These are phyloP conservation scores for Phyllotreta cruciferae DNA, from an alignment of 2,888 invertebrate genomes.

Conservation along the genomic window DNA sequence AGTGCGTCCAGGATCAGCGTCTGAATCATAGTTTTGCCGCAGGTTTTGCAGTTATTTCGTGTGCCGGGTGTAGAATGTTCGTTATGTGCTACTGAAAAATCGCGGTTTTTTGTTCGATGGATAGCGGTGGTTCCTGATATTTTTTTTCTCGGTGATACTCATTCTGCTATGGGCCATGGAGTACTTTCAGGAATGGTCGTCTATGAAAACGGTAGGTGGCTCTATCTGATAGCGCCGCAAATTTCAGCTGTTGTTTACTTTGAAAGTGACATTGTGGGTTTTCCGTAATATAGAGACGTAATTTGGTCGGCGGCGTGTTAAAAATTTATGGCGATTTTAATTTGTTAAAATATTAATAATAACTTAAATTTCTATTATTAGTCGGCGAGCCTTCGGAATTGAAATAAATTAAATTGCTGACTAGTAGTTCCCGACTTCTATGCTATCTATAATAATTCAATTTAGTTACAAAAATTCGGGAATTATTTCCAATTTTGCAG, in stretches of 20 bases:
- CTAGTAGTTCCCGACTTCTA: too few relatives aligned
- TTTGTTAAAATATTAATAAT: background rate
- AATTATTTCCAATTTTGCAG: too few relatives aligned
- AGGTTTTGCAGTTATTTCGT: background rate
- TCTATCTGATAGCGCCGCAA: background rate
- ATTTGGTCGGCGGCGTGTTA: background rate
- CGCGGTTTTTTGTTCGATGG: conserved; percentile 26
- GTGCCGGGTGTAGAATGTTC: conserved; percentile 1
- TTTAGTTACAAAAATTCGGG: too few relatives aligned
- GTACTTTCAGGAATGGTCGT: conserved; percentile 60
- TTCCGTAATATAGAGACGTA: background rate
- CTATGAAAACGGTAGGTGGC: conserved; percentile 30
- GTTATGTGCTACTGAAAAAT: background rate
- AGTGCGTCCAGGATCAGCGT: conserved; percentile 18
- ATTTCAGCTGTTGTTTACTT: conserved; percentile 29
- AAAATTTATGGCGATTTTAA: background rate
- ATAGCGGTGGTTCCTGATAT: conserved; percentile 16
- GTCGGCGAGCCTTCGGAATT: too few relatives aligned
- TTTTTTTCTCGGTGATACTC: conserved; percentile 32
- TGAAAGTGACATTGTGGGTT: conserved; percentile 9
- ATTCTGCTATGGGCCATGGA: conserved; percentile 58
- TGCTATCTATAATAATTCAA: too few relatives aligned
- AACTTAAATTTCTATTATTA: too few relatives aligned
- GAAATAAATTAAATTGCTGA: too few relatives aligned
- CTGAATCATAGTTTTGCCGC: conserved; percentile 27